Base-by-base conservation (phyloP, 2,113 vertebrate species). In the Amazona vittata region DNA sequence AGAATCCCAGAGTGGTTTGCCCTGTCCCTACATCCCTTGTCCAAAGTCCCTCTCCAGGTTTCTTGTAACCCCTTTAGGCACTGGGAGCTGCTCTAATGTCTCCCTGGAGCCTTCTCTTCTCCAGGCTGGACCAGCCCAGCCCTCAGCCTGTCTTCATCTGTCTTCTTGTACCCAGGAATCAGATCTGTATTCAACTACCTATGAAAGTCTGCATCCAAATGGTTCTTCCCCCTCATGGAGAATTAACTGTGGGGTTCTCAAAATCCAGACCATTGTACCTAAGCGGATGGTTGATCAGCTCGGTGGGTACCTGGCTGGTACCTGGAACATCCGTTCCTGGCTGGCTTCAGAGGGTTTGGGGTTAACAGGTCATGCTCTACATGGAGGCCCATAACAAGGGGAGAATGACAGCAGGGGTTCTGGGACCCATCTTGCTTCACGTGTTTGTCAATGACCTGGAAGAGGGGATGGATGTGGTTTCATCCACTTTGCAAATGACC, bases 301-400 rank as follows among this genome's bases (percentile, higher is more conserved):
- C 2, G 1, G 60, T 8, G 26, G 28, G 41, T 29, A 65, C 7
- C 26, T 21, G 6, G 33, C 2, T 15, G 55, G 55, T 16, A 55
- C 29, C 29, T 55, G 53, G 53, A 55, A 55, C 26, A 44, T 9
- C 41, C 10, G 19, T 8, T 50, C 17, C 12, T 37, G 41, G 41
- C 4, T 55, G 60, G 24, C 33, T 50, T 41, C n/a, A n/a, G 24
- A 50, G 17, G 60, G 41, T 5, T 41, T 19, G 37, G 17, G 20
- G 41, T 64, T 57, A 39, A 33, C 4, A 25, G 37, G 13, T 1
- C 3, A 19, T 6, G 31, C 9, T 52, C 31, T 29, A 62, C 37
- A 25, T 1, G 24, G 11, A 65, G 21, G 9, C 2, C 47, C 18
- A 3, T 0, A 4, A 7, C 4, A 33, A 44, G 10, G 1, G 9